Base-by-base conservation (phyloP, 2,888 invertebrate species). In the Pristionchus entomophagus region DNA sequence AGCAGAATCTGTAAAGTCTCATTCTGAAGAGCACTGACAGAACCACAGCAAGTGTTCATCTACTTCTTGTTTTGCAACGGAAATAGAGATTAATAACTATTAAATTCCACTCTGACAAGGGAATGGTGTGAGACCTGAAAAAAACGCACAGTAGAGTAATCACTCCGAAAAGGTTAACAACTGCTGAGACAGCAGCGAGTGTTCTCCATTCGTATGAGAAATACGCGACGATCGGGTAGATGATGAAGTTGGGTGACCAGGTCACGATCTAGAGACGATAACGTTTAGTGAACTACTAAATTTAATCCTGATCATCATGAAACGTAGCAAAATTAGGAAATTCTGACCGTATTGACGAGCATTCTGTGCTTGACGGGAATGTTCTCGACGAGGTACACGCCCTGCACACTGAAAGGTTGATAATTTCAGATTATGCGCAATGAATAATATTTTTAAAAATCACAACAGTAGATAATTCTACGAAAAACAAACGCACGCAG, bases 371-470 rank as follows among this genome's bases (percentile, higher is more conserved):
- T 87, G 65, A 89, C 91, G 2, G 92, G 92, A 26, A 92, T 87
- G 80, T 91, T 92, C 87, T 92, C 92, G 84, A 92, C 85, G 14
- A 91, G 87, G 84, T 89, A 92, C 4, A 92, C 92, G 65, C 87
- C 87, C 77, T 88, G 88, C 4, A 91, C 87, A 51, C 91, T 91
- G 87, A 45, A 88, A 73, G 14, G 14, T 51, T 4, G 2, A 26
- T n/a, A 32, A 32, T 26, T 17, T 45, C 1, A 73, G 19, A 14
- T 12, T n/a, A n/a, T n/a, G n/a, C n/a, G n/a, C n/a, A n/a, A n/a
- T n/a, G n/a, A n/a, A n/a, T n/a, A n/a, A n/a, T n/a, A n/a, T n/a
- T n/a, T n/a, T n/a, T n/a, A n/a, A n/a, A n/a, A n/a, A n/a, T n/a
- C n/a, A n/a, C 29, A 35, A 22, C 4, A 32, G 6, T 10, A 45